Evolutionary conservation across 2,888 invertebrate genomes (phyloP), one percentile per base, ranked within the genome.

Genomic region (Carcina quercana): DNA sequence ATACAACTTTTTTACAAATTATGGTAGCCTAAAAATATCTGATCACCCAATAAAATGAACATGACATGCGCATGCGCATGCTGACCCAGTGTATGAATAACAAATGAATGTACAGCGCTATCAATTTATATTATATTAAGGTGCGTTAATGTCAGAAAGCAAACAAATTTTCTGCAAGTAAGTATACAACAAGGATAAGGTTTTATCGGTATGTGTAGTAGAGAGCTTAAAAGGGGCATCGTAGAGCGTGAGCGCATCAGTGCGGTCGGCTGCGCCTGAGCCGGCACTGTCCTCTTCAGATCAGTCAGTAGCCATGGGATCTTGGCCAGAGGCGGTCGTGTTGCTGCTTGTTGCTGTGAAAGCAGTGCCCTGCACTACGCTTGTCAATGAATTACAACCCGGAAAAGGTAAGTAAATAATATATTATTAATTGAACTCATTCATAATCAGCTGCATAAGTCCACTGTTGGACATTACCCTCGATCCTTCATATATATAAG

Each of bases 281-380:
- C 40, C 50, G 43, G 50, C 50, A 37, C 34, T 25, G 34, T 40
- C 30, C 30, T 29, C 28, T 28, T 15, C 36, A 45, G 40, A 25
- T 43, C 42, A 13, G 14, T 45, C 71, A 80, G 76, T 82, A 64
- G 54, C 52, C 64, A 83, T 83, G 83, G 67, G 64, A 55, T 57
- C 65, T 63, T 59, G 65, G 60, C 44, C 49, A 50, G 53, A 55
- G 53, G 50, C 61, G 48, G 62, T 74, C 51, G 75, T 68, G 51
- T 43, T 79, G 20, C 43, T 73, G 25, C 52, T 60, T 39, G 46
- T 65, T 32, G 52, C 50, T 29, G 45, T 57, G 25, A 47, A 65
- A 10, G 58, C 57, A 7, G 57, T 50, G 32, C 47, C 64, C 26
- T 55, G 65, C 39, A 62, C 76, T 19, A 71, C 84, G 22, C 58